Evolutionary conservation across 2,888 invertebrate species (phyloP).

Genomic region (Crossocerus cetratus): DNA sequence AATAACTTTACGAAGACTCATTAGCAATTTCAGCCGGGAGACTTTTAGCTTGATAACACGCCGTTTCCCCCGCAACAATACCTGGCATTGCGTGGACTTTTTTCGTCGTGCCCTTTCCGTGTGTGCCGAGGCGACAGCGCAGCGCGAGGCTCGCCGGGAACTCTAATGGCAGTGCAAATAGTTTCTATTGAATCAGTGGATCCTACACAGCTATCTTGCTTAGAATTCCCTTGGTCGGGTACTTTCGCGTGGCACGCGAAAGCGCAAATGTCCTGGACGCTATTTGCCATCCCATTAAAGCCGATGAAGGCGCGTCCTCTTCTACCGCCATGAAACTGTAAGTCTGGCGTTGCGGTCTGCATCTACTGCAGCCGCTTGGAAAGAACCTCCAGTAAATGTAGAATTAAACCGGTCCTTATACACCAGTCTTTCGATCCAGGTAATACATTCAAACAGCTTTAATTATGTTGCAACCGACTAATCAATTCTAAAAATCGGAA

Average conservation of each 20-base stretch:
- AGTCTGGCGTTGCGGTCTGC: slow-evolving; percentile 28
- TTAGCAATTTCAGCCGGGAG: slow-evolving; percentile 52
- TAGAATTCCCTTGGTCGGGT: slow-evolving; percentile 57
- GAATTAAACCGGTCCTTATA: too few species aligned
- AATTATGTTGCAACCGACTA: too few species aligned
- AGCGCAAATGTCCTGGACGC: slow-evolving; percentile 69
- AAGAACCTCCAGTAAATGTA: too few species aligned
- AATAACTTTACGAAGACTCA: slow-evolving; percentile 1
- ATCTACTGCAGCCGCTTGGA: too few species aligned
- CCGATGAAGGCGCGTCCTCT: slow-evolving; percentile 57
- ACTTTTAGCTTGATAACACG: slow-evolving; percentile 51
- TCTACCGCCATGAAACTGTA: slow-evolving; percentile 56
- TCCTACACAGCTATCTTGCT: slow-evolving; percentile 53
- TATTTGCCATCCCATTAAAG: slow-evolving; percentile 72
- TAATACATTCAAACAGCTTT: too few species aligned
- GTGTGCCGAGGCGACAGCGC: slow-evolving; percentile 47
- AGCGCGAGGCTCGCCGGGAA: neutral
- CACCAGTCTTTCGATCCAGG: too few species aligned
- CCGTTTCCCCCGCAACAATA: slow-evolving; percentile 40
- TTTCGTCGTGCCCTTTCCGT: slow-evolving; percentile 15
- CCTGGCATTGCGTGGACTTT: slow-evolving; percentile 31
- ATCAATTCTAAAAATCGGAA: too few species aligned
- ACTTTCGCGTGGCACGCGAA: slow-evolving; percentile 52
- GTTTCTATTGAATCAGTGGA: slow-evolving; percentile 66
- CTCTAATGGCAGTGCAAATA: slow-evolving; percentile 71